These are phyloP conservation scores for Philopedon plagiatum DNA, from an alignment of 2,888 invertebrate genomes.

Conservation along the genomic window DNA sequence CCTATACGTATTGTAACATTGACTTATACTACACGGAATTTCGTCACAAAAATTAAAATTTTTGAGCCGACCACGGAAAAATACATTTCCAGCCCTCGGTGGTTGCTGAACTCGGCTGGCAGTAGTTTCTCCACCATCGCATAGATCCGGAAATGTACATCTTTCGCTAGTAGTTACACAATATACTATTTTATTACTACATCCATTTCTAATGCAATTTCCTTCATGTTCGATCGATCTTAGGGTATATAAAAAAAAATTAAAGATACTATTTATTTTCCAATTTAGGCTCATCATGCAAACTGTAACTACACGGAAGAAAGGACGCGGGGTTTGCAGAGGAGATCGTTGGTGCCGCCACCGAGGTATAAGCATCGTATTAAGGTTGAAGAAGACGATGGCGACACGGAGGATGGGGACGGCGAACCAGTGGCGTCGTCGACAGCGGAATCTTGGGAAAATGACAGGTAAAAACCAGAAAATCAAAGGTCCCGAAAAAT, in stretches of 20 bases:
- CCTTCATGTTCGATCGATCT: background rate
- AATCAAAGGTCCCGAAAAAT: too few relatives aligned
- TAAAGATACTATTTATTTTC: constrained; percentile 14
- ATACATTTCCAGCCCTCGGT: too few relatives aligned
- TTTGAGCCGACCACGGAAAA: too few relatives aligned
- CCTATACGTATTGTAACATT: too few relatives aligned
- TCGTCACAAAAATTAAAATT: too few relatives aligned
- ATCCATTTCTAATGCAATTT: too few relatives aligned
- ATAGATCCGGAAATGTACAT: too few relatives aligned
- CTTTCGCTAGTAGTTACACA: too few relatives aligned
- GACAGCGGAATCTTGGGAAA: constrained; percentile 61
- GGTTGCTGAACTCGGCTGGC: too few relatives aligned
- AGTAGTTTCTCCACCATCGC: too few relatives aligned
- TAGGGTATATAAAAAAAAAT: background rate
- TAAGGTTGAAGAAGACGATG: constrained; percentile 46
- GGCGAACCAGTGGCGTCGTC: constrained; percentile 72
- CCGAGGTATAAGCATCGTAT: constrained; percentile 53
- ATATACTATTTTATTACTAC: too few relatives aligned
- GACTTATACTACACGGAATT: too few relatives aligned
- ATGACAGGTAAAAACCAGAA: constrained; percentile 55
- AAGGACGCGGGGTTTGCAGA: constrained; percentile 78
- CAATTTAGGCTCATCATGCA: constrained; percentile 80
- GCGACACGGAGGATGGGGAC: constrained; percentile 57
- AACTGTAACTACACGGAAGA: constrained; percentile 93
- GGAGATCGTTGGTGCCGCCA: constrained; percentile 77